Conservation (phyloP, 2,797 vertebrate species). For the Simalia tracyae region DNA sequence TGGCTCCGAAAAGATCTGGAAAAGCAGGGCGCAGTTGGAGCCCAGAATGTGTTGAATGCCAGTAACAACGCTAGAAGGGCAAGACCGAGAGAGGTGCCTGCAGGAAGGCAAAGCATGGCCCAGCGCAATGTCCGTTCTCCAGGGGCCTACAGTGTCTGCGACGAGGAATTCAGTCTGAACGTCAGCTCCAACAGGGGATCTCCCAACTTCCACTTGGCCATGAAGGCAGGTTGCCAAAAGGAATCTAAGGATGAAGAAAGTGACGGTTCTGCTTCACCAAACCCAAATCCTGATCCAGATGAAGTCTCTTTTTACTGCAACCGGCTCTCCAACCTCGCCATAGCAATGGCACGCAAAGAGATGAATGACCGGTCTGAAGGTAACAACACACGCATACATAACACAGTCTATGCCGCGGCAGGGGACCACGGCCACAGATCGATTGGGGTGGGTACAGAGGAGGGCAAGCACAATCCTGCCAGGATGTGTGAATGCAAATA, state of each 20-base stretch:
- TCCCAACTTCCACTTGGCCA: slow-evolving; percentile 37
- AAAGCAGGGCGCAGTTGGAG: slow-evolving; percentile 40
- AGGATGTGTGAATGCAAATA: slow-evolving; percentile 51
- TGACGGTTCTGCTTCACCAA: slow-evolving; percentile 7
- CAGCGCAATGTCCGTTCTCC: slow-evolving; percentile 1
- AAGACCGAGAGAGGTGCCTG: slow-evolving; percentile 6
- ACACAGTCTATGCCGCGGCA: slow-evolving; percentile 45
- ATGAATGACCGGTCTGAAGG: slow-evolving; percentile 63
- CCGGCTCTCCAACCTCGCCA: slow-evolving; percentile 64
- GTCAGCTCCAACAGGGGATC: slow-evolving; percentile 22
- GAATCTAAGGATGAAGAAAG: slow-evolving; percentile 11
- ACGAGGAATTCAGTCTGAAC: slow-evolving; percentile 1
- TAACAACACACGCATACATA: slow-evolving; percentile 47
- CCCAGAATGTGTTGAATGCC: slow-evolving; percentile 36
- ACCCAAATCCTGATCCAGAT: slow-evolving; percentile 42
- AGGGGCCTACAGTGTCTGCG: slow-evolving; percentile 8
- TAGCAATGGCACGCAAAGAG: slow-evolving; percentile 60
- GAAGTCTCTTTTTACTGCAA: slow-evolving; percentile 64
- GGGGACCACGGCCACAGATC: slow-evolving; percentile 55
- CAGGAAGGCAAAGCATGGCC: slow-evolving; percentile 11
- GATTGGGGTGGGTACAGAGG: slow-evolving; percentile 52
- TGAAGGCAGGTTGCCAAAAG: slow-evolving; percentile 37
- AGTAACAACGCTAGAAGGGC: slow-evolving; percentile 2
- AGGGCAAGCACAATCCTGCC: slow-evolving; percentile 39
- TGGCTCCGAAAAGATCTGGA: slow-evolving; percentile 64